Evolutionary conservation across 2,113 vertebrate species (phyloP).

Genomic region (Zosterops borbonicus): DNA sequence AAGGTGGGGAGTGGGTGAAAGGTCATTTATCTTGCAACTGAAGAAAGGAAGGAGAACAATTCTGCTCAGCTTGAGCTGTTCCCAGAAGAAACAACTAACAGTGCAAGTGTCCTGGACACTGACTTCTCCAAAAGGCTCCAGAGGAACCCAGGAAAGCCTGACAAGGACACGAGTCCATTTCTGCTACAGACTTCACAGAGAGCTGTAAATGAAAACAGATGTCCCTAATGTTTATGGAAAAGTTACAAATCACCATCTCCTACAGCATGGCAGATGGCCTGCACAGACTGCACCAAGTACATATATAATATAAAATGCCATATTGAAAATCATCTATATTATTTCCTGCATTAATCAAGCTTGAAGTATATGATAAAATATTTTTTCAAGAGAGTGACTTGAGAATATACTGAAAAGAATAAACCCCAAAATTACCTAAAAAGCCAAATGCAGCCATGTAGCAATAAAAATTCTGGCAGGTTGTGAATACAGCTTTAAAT

Average conservation of each 20-base stretch:
- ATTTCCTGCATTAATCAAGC: neutral
- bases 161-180: neutral
- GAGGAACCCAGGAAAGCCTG: neutral
- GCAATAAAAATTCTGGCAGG: neutral
- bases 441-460: fast-evolving
- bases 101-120: neutral
- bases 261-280: neutral
- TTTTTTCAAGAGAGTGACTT: neutral
- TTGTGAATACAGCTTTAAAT: neutral
- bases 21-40: neutral
- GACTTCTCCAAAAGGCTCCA: neutral
- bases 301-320: neutral
- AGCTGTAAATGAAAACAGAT: neutral
- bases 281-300: neutral
- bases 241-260: neutral
- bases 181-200: neutral
- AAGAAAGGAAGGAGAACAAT: neutral
- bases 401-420: neutral
- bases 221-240: neutral
- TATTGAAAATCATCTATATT: neutral
- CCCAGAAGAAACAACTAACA: neutral
- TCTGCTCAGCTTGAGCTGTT: neutral
- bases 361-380: neutral
- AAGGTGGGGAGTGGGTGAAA: fast-evolving
- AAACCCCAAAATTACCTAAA: neutral